A percentile compares a stretch with the other conserved stretches of the same genome.
Evolutionary conservation across 2,797 vertebrate species (phyloP).

Genomic region (Pogonophryne albipinna): DNA sequence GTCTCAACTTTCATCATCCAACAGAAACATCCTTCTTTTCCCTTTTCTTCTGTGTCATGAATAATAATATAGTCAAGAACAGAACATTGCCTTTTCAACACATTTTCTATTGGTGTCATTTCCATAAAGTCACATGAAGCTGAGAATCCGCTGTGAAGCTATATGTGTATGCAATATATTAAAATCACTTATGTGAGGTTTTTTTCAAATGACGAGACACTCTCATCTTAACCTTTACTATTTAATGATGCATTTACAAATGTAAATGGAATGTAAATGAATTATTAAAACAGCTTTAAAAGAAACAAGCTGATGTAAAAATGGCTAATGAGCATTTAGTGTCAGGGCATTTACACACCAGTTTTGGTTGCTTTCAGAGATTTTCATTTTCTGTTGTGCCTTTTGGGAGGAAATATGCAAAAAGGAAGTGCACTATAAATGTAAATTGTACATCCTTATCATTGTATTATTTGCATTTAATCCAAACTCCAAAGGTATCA

Average conservation of each 20-base stretch:
- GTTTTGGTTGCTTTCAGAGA: not conserved
- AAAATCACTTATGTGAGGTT: not conserved
- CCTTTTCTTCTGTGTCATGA: not conserved
- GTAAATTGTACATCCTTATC: not conserved
- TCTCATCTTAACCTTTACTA: not conserved
- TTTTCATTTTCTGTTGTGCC: constrained; percentile 1
- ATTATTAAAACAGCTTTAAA: not conserved
- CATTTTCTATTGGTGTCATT: not conserved
- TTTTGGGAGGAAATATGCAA: constrained; percentile 5
- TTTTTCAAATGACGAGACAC: not conserved
- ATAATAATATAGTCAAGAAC: not conserved
- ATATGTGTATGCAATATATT: not conserved
- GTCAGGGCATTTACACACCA: constrained; percentile 1
- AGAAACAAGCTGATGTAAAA: not conserved
- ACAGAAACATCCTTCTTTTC: not conserved
- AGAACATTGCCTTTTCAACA: not conserved
- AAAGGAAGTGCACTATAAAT: not conserved
- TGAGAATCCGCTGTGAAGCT: not conserved
- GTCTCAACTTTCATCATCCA: not conserved
- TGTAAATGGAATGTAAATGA: not conserved
- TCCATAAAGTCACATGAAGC: not conserved
- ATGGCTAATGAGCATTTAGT: not conserved
- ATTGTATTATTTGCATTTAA: not conserved
- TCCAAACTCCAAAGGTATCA: not conserved
- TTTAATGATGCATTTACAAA: not conserved